Base-by-base conservation (phyloP, 1,140 invertebrate genomes). In the Atopsyche davidsoni region DNA sequence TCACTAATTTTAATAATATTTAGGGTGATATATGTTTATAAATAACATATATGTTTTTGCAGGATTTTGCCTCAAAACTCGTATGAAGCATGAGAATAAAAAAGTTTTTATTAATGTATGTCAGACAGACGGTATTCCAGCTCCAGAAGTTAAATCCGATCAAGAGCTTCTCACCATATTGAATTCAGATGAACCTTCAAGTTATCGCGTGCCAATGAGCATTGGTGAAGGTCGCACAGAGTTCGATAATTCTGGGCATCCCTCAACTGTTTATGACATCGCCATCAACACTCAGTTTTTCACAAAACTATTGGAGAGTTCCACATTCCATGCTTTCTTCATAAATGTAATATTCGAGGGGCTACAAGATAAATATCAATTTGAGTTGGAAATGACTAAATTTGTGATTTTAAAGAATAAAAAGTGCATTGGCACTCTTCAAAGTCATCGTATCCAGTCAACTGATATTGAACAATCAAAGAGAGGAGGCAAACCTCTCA, bases 31-130 rank as follows among this genome's bases (percentile, higher is more conserved):
- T 40, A 44, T n/a, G 17, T 24, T 11, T 31, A 32, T 39, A 25
- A 38, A 39, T 48, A 28, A 47, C 25, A 32, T 41, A 0, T 16
- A 11, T 4, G 13, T 6, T 46, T 43, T 74, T 70, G 13, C 64
- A 92, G 91, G 90, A 39, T 78, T 89, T 59, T 94, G 91, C 63
- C 72, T 93, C 0, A 95, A 95, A 72, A 81, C 82, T 16, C 79
- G 78, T 43, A 83, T 81, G 63, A 72, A 78, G 7, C 76, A 79
- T 16, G 77, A 71, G 24, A 79, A 78, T 46, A 76, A 81, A 39
- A 92, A 91, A 67, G 66, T 87, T 16, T 92, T 92, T 62, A 72
- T 89, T 1, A 91, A 89, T 69, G 75, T 92, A 19, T 91, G 88
- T 59, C 76, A 81, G 36, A 83, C 84, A 0, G 75, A 81, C 53